Evolutionary conservation across 2,113 vertebrate species (phyloP).

Genomic region (Microcebus ravelobensis): DNA sequence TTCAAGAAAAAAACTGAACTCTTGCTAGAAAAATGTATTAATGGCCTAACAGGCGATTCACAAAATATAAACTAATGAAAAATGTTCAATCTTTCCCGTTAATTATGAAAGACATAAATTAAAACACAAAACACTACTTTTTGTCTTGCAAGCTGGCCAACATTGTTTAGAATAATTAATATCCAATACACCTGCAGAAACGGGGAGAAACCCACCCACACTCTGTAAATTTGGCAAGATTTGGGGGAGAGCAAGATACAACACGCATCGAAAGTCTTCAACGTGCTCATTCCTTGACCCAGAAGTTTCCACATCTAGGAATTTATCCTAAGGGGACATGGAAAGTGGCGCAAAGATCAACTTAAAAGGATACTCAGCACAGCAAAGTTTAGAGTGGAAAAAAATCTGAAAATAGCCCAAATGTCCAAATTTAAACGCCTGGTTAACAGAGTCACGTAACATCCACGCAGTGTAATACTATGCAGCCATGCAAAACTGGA

Average conservation of each 20-base stretch:
- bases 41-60: neutral
- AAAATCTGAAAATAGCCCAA: neutral
- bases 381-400: neutral
- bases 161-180: neutral
- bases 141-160: neutral
- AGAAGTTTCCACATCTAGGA: neutral
- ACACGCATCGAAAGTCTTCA: neutral
- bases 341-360: neutral
- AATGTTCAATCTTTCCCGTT: neutral
- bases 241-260: neutral
- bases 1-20: neutral
- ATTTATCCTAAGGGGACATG: neutral
- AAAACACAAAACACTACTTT: slow-evolving; percentile 13
- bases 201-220: neutral
- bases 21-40: neutral
- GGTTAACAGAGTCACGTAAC: neutral
- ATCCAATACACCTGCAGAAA: neutral
- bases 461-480: neutral
- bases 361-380: neutral
- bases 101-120: neutral
- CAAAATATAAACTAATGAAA: neutral
- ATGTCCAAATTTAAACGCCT: neutral
- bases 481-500: neutral
- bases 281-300: neutral
- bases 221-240: neutral